Evolutionary conservation across 2,113 vertebrate genomes (phyloP), one percentile per base, ranked within the genome.

Genomic region (Xiphophorus hellerii): DNA sequence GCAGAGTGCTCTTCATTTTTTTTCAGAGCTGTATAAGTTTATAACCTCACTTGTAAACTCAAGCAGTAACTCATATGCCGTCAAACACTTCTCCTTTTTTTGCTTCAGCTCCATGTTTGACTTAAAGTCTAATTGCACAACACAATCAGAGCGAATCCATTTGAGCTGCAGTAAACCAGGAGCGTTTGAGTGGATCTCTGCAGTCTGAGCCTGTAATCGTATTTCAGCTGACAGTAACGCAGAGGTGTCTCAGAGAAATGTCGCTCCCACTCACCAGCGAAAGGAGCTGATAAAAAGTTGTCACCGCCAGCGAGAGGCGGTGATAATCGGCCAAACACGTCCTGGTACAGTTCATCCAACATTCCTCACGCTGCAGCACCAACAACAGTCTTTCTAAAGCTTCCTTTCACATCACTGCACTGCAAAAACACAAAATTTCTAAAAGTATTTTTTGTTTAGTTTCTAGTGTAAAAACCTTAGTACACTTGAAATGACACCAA

Each of bases 81-180:
- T 51, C 71, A 77, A 73, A 65, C 86, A 78, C 80, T 85, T 88
- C 81, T 75, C 69, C 81, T 76, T 58, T n/a, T 27, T 12, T 13
- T 15, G 10, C 30, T 14, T 29, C 7, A 29, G 20, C 4, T 62
- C 30, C 63, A 17, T 22, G 48, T 31, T 27, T 33, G 44, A 1
- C 2, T 58, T 54, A 3, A 3, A 9, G 22, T 58, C 22, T 7
- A n/a, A 58, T n/a, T 58, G 51, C 25, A 3, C 51, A 25, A 58
- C 51, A 54, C 9, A 17, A 48, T 48, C 5, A n/a, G 51, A n/a
- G 7, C 10, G 22, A n/a, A 25, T 58, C 44, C 22, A 39, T n/a
- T 42, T 33, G 61, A 5, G 25, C 25, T 0, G 22, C 20, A 42
- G 33, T 69, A 35, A 83, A 69, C 22, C 10, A 54, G 15, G 25